phyloP scores from a whole-genome alignment of 2,797 vertebrate genomes.

The Phyllotis vaccarum region DNA sequence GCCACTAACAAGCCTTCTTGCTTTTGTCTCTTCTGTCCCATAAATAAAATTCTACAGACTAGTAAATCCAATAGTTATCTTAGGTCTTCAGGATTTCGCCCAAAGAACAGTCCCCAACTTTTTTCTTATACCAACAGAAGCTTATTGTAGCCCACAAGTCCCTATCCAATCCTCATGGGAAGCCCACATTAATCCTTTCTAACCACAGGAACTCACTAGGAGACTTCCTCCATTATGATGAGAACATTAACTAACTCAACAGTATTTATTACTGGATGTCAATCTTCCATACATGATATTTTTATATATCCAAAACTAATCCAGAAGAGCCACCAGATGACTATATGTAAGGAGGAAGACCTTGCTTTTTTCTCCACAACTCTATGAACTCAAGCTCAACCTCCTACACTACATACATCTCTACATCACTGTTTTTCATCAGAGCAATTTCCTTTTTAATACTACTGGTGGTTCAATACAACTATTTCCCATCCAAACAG shows the following conservation, averaged over 20 bases:
- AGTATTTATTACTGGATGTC: background rate
- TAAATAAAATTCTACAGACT: background rate
- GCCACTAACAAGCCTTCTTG: background rate
- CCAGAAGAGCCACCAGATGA: background rate
- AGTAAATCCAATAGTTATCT: background rate
- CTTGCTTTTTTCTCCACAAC: background rate
- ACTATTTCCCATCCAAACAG: background rate
- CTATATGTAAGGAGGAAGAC: background rate
- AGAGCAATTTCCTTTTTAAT: background rate
- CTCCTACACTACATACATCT: background rate
- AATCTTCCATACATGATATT: background rate
- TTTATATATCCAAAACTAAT: background rate
- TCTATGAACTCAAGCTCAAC: background rate
- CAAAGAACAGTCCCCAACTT: background rate
- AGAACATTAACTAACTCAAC: background rate
- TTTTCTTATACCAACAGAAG: background rate
- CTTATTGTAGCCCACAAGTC: background rate
- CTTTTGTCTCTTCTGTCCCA: background rate
- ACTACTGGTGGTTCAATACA: background rate
- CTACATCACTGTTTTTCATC: background rate
- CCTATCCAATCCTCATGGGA: rapidly evolving
- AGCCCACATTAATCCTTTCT: background rate
- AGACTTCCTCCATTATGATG: background rate
- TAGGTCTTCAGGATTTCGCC: background rate
- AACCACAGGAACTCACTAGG: too few relatives aligned